Conservation (phyloP, 1,140 invertebrate genomes). For the Aphidius gifuensis region DNA sequence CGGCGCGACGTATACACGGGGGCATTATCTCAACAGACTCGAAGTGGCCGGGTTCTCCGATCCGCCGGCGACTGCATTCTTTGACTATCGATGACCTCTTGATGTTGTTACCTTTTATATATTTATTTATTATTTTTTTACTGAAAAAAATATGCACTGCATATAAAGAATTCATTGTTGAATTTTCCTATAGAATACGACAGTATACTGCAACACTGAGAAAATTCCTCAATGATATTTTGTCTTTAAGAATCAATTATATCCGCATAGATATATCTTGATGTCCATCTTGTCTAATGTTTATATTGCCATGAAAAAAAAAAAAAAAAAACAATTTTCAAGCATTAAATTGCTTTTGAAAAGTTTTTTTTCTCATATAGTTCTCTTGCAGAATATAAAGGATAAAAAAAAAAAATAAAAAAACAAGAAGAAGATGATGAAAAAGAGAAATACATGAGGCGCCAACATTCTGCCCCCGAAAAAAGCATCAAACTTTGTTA, state of each 20-base stretch:
- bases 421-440: background rate
- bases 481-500: conserved; percentile 16
- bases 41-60: conserved; percentile 4
- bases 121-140: background rate
- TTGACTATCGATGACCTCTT: conserved; percentile 16
- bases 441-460: conserved; percentile 28
- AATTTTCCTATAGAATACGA: background rate
- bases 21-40: conserved; percentile 11
- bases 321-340: background rate
- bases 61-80: conserved; percentile 20
- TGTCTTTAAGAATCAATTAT: no score
- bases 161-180: background rate
- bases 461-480: conserved; percentile 46
- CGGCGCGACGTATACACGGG: background rate
- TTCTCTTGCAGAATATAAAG: background rate
- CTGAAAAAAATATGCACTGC: no score
- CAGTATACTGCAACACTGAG: no score
- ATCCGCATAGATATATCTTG: no score
- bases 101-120: background rate
- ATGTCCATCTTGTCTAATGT: no score
- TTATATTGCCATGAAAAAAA: background rate
- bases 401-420: background rate
- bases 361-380: no score
- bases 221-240: no score
- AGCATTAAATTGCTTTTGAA: no score